Evolutionary conservation across 1,140 invertebrate genomes (phyloP).

Genomic region (Pachyrhynchus sulphureomaculatus): DNA sequence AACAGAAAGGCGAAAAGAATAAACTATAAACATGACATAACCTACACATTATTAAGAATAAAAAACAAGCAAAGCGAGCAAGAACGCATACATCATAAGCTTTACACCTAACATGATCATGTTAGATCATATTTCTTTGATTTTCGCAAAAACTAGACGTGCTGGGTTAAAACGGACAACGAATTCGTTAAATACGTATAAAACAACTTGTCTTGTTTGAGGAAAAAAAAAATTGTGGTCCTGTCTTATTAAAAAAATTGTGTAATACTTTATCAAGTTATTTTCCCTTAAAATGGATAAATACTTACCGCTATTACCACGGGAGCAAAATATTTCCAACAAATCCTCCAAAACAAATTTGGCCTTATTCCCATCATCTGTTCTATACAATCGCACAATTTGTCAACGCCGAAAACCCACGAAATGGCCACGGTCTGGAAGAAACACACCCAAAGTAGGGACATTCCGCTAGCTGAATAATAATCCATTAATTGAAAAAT

Average conservation of each 20-base stretch:
- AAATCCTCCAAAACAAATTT: constrained; percentile 62
- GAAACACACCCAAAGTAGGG: constrained; percentile 67
- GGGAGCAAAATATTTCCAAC: constrained; percentile 65
- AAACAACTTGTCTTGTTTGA: no score
- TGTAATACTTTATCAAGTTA: neutral
- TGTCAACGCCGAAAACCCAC: constrained; percentile 65
- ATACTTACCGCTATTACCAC: constrained; percentile 61
- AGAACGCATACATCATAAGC: no score
- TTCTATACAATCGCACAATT: constrained; percentile 65
- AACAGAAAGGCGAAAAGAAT: no score
- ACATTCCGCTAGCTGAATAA: constrained; percentile 70
- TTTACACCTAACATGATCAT: no score
- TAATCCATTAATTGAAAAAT: constrained; percentile 74
- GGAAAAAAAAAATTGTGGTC: no score
- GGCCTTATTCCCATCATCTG: constrained; percentile 66
- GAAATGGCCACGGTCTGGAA: constrained; percentile 67
- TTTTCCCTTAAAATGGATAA: neutral
- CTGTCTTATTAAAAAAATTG: neutral
- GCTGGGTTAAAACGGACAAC: no score
- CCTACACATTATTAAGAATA: no score
- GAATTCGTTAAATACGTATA: no score
- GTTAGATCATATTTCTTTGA: no score
- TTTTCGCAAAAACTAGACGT: no score
- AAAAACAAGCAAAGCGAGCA: no score
- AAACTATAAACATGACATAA: no score